Evolutionary conservation across 2,888 invertebrate species (phyloP).

Genomic region (Callinectes sapidus): DNA sequence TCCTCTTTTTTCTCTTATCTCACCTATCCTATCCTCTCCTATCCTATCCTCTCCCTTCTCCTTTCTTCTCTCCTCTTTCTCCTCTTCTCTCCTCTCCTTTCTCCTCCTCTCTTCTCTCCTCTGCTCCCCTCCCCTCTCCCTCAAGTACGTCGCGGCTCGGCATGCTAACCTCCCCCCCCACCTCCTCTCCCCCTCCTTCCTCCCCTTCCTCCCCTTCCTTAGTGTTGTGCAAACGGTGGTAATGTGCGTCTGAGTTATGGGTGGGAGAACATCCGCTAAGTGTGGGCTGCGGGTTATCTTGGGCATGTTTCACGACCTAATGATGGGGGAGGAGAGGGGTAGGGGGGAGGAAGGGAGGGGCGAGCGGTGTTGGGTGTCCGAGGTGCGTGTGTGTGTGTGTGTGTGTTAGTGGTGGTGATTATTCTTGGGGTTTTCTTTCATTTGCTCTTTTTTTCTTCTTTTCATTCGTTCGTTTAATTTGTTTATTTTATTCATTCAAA

Average conservation of each 20-base stretch:
- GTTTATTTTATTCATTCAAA: no score
- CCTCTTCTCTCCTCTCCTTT: neutral
- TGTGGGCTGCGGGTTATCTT: neutral
- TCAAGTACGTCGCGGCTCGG: no score
- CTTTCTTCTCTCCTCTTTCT: neutral
- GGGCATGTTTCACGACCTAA: conserved; percentile 17
- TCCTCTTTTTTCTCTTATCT: neutral
- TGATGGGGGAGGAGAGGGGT: neutral
- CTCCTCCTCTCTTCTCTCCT: neutral
- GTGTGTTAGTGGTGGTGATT: neutral
- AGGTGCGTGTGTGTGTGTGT: neutral
- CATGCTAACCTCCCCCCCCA: no score
- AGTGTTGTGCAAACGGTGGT: conserved; percentile 21
- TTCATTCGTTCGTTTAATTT: no score
- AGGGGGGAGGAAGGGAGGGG: no score
- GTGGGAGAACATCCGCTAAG: conserved; percentile 9
- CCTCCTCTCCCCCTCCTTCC: neutral
- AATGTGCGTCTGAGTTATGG: conserved; percentile 16
- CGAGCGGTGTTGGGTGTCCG: conserved; percentile 1
- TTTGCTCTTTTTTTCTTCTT: no score
- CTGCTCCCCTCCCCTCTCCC: neutral
- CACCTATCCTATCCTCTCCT: neutral
- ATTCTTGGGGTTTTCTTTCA: neutral
- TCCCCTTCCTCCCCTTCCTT: neutral
- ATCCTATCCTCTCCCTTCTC: neutral